A percentile compares a stretch with the other conserved stretches of the same genome.
Evolutionary conservation across 2,888 invertebrate species (phyloP).

Genomic region (Drosophila pegasa): DNA sequence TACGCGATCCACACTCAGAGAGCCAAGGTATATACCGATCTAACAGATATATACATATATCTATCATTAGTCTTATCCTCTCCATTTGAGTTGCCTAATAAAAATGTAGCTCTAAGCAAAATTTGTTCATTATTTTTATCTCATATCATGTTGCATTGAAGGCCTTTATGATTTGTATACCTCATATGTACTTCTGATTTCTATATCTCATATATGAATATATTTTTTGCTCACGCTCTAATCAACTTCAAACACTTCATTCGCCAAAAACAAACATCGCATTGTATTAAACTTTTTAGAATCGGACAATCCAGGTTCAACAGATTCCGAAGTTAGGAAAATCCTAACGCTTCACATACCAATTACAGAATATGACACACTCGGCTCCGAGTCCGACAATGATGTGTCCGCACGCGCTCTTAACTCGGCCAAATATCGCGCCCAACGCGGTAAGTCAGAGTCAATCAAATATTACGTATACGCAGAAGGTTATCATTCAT

Average conservation of each 20-base stretch:
- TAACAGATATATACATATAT: constrained; percentile 1
- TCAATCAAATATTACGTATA: not conserved
- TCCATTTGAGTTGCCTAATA: constrained; percentile 16
- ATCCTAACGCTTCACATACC: constrained; percentile 96
- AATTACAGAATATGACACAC: constrained; percentile 96
- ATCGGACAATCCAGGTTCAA: constrained; percentile 97
- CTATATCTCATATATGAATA: constrained; percentile 31
- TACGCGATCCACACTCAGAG: constrained; percentile 92
- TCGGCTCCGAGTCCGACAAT: constrained; percentile 92
- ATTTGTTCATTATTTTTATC: constrained; percentile 61
- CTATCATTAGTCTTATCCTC: constrained; percentile 7
- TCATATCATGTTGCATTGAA: constrained; percentile 29
- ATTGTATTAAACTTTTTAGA: constrained; percentile 88
- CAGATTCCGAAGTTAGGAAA: constrained; percentile 97
- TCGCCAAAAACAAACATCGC: constrained; percentile 79
- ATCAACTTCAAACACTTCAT: constrained; percentile 62
- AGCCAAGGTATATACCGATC: constrained; percentile 90
- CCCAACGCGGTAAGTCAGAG: constrained; percentile 82
- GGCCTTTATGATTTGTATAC: constrained; percentile 1
- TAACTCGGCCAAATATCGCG: constrained; percentile 85
- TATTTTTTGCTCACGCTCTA: constrained; percentile 44
- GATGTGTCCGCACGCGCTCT: constrained; percentile 90
- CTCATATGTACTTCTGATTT: constrained; percentile 16
- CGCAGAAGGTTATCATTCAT: no score
- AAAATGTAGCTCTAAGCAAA: constrained; percentile 69